Conservation (phyloP, 2,888 invertebrate genomes). For the Trichogramma dendrolimi region DNA sequence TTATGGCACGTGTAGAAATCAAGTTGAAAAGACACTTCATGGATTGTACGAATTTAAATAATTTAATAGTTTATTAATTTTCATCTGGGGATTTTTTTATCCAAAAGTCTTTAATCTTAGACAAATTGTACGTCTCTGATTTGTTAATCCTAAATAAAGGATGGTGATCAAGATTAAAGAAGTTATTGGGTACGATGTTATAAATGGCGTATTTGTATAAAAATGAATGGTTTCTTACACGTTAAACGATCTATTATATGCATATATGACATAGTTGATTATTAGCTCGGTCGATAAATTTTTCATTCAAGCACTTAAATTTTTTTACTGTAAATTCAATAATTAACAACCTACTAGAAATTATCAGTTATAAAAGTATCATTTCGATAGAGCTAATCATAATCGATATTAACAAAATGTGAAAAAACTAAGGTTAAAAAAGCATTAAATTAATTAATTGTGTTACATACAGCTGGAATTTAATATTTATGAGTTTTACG, state of each 20-base stretch:
- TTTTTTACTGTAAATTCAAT: no score
- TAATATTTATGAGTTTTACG: slow-evolving; percentile 38
- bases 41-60: no score
- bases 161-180: slow-evolving; percentile 27
- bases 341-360: no score
- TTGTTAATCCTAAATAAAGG: background rate
- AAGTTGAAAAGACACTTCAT: slow-evolving; percentile 16
- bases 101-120: slow-evolving; percentile 22
- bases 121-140: slow-evolving; percentile 6
- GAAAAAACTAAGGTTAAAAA: slow-evolving; percentile 48
- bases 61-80: no score
- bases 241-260: slow-evolving; percentile 16
- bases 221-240: slow-evolving; percentile 18
- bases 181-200: slow-evolving; percentile 26
- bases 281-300: background rate
- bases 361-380: no score
- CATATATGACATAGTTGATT: slow-evolving; percentile 16
- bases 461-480: slow-evolving; percentile 54
- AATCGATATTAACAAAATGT: slow-evolving; percentile 11
- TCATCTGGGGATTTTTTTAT: slow-evolving; percentile 4
- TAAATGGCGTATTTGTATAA: slow-evolving; percentile 20
- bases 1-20: slow-evolving; percentile 20
- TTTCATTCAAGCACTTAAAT: no score
- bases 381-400: no score
- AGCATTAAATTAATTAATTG: slow-evolving; percentile 50